A percentile compares a stretch with the other conserved stretches of the same genome.
Evolutionary conservation across 2,113 vertebrate species (phyloP).

Genomic region (Hemiprocne comata): DNA sequence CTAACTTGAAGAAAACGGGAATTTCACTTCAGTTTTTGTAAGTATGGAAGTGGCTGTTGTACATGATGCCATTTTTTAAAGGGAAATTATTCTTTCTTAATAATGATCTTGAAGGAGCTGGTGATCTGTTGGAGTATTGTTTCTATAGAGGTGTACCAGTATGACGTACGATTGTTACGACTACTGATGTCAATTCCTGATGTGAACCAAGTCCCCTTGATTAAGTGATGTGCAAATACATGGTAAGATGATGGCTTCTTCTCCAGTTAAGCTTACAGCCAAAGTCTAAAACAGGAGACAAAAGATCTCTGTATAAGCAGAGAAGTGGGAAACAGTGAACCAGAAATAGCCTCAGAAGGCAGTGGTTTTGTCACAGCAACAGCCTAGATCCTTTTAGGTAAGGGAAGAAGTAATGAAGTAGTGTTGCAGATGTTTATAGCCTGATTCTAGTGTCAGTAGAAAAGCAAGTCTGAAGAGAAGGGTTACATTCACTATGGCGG

Average conservation of each 20-base stretch:
- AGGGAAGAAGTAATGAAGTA: neutral
- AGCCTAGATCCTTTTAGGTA: neutral
- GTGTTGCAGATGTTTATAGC: neutral
- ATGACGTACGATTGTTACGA: neutral
- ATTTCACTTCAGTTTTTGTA: constrained; percentile 95
- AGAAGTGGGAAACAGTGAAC: neutral
- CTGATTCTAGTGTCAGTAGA: neutral
- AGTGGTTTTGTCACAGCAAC: neutral
- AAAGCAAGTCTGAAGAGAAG: neutral
- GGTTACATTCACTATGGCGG: neutral
- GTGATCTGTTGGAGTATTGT: neutral
- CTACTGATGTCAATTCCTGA: neutral
- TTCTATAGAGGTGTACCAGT: neutral
- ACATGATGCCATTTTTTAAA: neutral
- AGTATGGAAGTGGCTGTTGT: constrained; percentile 59
- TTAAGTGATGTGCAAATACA: neutral
- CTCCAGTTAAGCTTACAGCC: neutral
- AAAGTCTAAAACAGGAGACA: neutral
- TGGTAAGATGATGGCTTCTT: neutral
- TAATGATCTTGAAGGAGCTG: neutral
- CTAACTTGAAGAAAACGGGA: constrained; percentile 83
- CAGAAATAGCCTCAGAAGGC: neutral
- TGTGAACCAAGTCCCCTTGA: neutral
- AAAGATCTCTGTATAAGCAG: neutral
- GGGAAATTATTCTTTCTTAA: neutral